Conservation (phyloP, 2,113 vertebrate species). For the Kobus ellipsiprymnus region DNA sequence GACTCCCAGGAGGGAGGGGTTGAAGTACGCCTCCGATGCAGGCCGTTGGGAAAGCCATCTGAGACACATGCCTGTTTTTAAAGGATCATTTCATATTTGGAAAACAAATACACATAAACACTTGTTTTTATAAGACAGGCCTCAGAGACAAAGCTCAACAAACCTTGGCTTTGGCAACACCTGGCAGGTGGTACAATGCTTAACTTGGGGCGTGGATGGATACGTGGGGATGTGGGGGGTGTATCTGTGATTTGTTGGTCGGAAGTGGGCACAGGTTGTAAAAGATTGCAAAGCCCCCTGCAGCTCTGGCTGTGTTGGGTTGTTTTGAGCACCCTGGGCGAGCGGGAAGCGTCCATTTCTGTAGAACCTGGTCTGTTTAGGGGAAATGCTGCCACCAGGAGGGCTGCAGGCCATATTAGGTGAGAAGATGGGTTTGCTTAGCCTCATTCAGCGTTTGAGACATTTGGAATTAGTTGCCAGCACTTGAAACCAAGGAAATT, state of each 20-base stretch:
- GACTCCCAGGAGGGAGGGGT: no score
- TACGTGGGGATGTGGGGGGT: not conserved
- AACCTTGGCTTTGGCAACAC: not conserved
- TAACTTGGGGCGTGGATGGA: fast-evolving
- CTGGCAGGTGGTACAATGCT: fast-evolving
- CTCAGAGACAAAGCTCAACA: not conserved
- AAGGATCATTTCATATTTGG: not conserved
- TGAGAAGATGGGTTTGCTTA: not conserved
- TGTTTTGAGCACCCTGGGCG: fast-evolving
- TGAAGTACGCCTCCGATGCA: fast-evolving
- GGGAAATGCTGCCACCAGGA: not conserved
- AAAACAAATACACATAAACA: not conserved
- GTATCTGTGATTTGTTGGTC: not conserved
- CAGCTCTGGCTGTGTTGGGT: not conserved
- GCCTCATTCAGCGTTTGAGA: not conserved
- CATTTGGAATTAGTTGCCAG: not conserved
- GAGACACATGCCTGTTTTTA: not conserved
- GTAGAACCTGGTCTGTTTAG: not conserved
- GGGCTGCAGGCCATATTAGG: not conserved
- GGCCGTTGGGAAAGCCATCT: not conserved
- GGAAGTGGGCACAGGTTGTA: not conserved
- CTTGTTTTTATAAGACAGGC: not conserved
- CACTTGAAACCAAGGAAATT: not conserved
- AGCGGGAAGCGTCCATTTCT: no score
- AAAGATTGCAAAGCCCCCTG: not conserved